Conservation (phyloP, 35 echinoderm and acorn worm species). For the Holothuria glaberrima region DNA sequence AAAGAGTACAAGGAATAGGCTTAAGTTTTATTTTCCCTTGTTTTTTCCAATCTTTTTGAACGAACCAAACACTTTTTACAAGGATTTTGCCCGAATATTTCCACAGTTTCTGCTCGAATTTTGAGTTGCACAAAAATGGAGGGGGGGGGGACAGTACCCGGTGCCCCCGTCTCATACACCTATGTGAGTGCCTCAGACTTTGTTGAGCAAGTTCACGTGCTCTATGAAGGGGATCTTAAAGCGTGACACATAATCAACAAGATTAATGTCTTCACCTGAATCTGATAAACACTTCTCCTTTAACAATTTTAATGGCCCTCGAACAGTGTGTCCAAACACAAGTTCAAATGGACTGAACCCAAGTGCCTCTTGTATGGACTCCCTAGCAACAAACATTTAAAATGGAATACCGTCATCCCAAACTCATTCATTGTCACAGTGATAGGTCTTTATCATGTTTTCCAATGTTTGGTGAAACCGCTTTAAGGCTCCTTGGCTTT, state of each 20-base stretch:
- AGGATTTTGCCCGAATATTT: too few species aligned
- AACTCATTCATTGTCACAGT: conserved; percentile 63
- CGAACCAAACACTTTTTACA: too few species aligned
- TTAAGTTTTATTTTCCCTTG: too few species aligned
- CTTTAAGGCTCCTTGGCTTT: conserved; percentile 5
- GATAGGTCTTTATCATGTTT: conserved; percentile 69
- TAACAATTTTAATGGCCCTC: conserved; percentile 18
- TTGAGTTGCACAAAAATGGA: too few species aligned
- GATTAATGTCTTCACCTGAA: background rate
- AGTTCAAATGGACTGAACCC: conserved; percentile 79
- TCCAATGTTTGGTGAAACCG: conserved; percentile 15
- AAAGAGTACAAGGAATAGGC: too few species aligned
- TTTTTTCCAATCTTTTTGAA: too few species aligned
- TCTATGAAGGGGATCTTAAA: background rate
- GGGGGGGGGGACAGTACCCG: too few species aligned
- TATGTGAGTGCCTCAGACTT: conserved; percentile 5
- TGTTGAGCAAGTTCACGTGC: background rate
- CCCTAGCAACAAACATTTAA: conserved; percentile 70
- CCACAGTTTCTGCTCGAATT: too few species aligned
- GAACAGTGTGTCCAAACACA: conserved; percentile 11
- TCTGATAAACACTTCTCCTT: conserved; percentile 17
- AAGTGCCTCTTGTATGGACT: conserved; percentile 64
- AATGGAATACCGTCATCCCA: conserved; percentile 79
- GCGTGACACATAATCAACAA: conserved; percentile 30
- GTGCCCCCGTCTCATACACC: conserved; percentile 10